A percentile compares a stretch with the other conserved stretches of the same genome.
Conservation (phyloP, 2,113 vertebrate genomes). For the Dipodomys stephensi region DNA sequence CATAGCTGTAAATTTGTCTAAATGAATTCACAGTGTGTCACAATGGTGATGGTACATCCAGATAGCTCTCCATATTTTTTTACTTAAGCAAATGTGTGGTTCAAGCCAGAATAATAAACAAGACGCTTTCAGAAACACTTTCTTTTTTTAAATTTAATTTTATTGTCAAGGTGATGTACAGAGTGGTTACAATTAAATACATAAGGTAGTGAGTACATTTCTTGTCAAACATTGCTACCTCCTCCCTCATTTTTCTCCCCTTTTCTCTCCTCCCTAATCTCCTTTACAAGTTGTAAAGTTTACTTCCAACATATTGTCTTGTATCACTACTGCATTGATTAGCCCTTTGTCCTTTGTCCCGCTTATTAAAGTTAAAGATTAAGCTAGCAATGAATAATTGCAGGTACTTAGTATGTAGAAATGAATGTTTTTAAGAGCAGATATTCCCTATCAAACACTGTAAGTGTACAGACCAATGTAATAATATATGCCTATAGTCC, state of each 20-base stretch:
- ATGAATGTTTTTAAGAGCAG: not conserved
- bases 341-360: too few species aligned
- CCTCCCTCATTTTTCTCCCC: too few species aligned
- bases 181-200: too few species aligned
- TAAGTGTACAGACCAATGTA: too few species aligned
- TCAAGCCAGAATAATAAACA: not conserved
- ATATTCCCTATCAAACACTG: not conserved
- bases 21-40: not conserved
- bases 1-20: not conserved
- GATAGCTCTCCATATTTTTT: not conserved
- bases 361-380: conserved; percentile 1
- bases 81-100: not conserved
- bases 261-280: too few species aligned
- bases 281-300: too few species aligned
- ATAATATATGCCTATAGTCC: too few species aligned
- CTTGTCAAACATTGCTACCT: too few species aligned
- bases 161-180: too few species aligned
- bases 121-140: not conserved
- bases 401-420: not conserved
- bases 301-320: too few species aligned
- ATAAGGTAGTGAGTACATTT: too few species aligned
- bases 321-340: too few species aligned
- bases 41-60: not conserved
- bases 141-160: not conserved
- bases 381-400: conserved; percentile 8